Conservation (phyloP, 2,888 invertebrate species). For the Metellina segmentata region DNA sequence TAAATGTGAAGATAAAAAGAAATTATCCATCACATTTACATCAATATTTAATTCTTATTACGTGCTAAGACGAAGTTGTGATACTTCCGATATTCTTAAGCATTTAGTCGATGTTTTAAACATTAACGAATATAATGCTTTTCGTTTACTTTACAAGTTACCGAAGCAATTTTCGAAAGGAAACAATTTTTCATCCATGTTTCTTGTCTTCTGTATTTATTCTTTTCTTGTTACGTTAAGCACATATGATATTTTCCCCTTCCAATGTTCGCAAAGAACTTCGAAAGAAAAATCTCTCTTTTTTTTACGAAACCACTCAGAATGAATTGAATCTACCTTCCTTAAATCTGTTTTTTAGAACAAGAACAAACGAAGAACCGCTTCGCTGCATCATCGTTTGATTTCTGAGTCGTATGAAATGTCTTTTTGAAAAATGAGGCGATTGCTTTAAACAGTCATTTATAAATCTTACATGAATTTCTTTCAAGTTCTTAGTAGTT, state of each 20-base stretch:
- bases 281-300: not conserved
- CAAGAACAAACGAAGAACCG: not conserved
- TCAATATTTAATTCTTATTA: no score
- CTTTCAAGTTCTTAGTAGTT: not conserved
- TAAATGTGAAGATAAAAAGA: no score
- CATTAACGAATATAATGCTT: not conserved
- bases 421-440: not conserved
- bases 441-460: not conserved
- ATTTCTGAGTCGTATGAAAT: not conserved
- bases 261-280: not conserved
- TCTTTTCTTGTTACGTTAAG: not conserved
- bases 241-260: not conserved
- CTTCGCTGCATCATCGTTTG: not conserved
- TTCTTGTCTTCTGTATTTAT: not conserved
- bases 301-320: not conserved
- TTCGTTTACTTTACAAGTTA: not conserved
- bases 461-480: not conserved
- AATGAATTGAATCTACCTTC: not conserved
- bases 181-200: not conserved
- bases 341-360: not conserved
- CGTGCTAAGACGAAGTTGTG: no score
- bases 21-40: no score
- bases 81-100: no score
- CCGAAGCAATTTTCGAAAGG: not conserved
- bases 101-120: no score